Percentiles rank a stretch among this genome's conserved stretches.
phyloP scores from a whole-genome alignment of 2,888 invertebrate genomes.

The Lingula anatina region DNA sequence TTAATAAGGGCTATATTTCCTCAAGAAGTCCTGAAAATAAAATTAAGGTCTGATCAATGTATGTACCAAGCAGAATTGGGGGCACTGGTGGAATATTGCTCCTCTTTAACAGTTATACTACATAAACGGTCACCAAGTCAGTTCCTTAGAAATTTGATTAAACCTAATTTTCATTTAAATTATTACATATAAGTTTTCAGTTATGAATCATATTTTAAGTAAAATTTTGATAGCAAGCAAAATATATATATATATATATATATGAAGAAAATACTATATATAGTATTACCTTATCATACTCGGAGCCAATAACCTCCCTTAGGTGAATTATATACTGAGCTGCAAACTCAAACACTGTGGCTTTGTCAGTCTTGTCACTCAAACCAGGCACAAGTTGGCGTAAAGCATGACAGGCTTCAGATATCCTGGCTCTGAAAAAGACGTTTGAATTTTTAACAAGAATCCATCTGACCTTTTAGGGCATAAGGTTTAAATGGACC shows the following conservation, averaged over 20 bases:
- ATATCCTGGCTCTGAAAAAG: slow-evolving; percentile 46
- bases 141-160: no score
- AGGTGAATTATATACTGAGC: slow-evolving; percentile 47
- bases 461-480: no score
- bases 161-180: no score
- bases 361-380: slow-evolving; percentile 50
- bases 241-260: no score
- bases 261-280: no score
- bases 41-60: neutral
- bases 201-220: neutral
- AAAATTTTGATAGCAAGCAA: neutral
- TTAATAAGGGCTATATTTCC: slow-evolving; percentile 40
- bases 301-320: slow-evolving; percentile 33
- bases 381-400: slow-evolving; percentile 46
- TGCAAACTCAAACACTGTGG: slow-evolving; percentile 50
- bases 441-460: no score
- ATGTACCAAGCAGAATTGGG: no score
- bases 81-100: neutral
- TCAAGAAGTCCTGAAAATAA: slow-evolving; percentile 31
- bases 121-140: neutral
- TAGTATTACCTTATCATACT: slow-evolving; percentile 36
- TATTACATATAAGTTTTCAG: no score
- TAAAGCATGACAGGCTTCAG: slow-evolving; percentile 47
- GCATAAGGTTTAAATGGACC: no score
- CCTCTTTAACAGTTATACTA: neutral